A percentile compares a stretch with the other conserved stretches of the same genome.
Conservation (phyloP, 2,888 invertebrate genomes). For the Polymixis lichenea region DNA sequence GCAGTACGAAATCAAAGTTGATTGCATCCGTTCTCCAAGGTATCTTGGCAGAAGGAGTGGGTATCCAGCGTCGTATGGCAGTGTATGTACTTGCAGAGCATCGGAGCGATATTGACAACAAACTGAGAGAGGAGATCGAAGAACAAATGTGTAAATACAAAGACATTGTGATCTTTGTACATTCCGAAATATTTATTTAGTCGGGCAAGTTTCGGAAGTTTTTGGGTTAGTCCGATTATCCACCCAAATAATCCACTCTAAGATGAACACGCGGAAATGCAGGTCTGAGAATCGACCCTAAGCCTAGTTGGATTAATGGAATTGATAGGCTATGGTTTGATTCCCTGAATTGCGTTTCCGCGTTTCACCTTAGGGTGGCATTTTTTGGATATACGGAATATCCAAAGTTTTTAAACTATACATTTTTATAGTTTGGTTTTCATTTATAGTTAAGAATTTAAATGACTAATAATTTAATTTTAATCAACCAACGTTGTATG, state of each 20-base stretch:
- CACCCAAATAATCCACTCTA: no score
- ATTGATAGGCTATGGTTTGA: no score
- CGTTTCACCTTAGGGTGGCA: no score
- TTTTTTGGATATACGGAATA: no score
- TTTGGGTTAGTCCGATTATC: no score
- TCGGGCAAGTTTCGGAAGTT: not conserved
- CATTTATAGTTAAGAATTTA: slow-evolving; percentile 44
- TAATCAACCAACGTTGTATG: not conserved
- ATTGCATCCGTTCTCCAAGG: slow-evolving; percentile 43
- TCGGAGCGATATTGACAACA: slow-evolving; percentile 5
- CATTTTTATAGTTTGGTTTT: not conserved
- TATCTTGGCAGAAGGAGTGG: slow-evolving; percentile 46
- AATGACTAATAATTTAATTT: slow-evolving; percentile 21
- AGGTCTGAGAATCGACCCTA: no score
- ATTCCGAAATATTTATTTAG: slow-evolving; percentile 16
- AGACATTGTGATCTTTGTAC: slow-evolving; percentile 22
- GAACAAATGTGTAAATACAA: slow-evolving; percentile 19
- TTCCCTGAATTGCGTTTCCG: no score
- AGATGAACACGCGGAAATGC: no score
- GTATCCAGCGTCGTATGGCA: slow-evolving; percentile 54
- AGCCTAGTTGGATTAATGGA: no score
- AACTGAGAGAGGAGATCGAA: slow-evolving; percentile 33
- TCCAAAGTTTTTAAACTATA: no score
- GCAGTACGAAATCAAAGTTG: slow-evolving; percentile 24
- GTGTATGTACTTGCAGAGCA: slow-evolving; percentile 31